Evolutionary conservation across 2,113 vertebrate genomes (phyloP).

Genomic region (Mola mola): DNA sequence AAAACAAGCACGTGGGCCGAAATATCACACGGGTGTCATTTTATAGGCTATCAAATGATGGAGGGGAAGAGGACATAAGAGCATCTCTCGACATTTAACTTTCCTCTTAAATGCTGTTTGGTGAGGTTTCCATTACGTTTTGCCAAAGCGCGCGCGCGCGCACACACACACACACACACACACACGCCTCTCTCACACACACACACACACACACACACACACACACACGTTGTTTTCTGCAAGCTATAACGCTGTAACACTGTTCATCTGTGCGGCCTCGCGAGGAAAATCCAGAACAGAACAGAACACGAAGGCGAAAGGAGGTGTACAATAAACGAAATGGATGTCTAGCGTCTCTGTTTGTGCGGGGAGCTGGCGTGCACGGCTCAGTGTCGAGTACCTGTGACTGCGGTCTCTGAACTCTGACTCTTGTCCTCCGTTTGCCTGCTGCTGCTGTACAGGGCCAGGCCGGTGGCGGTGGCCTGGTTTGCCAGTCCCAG

Average conservation of each 20-base stretch:
- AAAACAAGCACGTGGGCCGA: conserved; percentile 38
- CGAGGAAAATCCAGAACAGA: conserved; percentile 47
- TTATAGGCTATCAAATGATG: conserved; percentile 14
- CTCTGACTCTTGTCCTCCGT: conserved; percentile 85
- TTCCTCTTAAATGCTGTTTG: conserved; percentile 48
- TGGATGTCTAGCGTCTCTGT: conserved; percentile 59
- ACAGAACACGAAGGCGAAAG: conserved; percentile 43
- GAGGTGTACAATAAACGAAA: conserved; percentile 56
- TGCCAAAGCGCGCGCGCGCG: too few species aligned
- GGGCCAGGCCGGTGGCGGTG: conserved; percentile 81
- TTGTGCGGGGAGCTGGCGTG: conserved; percentile 47
- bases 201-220: conserved; percentile 24
- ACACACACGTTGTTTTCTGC: conserved; percentile 41
- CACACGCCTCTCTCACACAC: conserved; percentile 12
- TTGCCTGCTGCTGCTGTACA: conserved; percentile 88
- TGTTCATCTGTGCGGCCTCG: conserved; percentile 65
- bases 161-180: conserved; percentile 18
- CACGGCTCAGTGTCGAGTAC: conserved; percentile 85
- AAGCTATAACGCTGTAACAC: conserved; percentile 60
- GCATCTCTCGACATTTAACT: neutral
- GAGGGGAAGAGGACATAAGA: too few species aligned
- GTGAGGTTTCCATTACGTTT: conserved; percentile 19
- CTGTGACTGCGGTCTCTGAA: conserved; percentile 89
- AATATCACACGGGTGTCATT: conserved; percentile 12
- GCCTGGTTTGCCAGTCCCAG: conserved; percentile 89